Evolutionary conservation across 2,113 vertebrate species (phyloP).

Genomic region (Seriola quinqueradiata): DNA sequence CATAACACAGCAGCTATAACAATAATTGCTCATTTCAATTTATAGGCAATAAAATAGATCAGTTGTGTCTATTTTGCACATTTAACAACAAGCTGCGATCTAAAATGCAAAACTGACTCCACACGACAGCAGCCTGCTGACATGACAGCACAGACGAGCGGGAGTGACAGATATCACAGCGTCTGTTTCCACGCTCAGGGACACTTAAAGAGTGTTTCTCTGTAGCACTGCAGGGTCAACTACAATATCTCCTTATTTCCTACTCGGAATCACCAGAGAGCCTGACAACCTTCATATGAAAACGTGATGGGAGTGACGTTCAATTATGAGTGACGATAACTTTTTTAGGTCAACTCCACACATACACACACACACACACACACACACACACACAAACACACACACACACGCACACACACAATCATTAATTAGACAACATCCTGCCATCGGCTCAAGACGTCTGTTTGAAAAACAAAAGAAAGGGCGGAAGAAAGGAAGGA

Average conservation of each 20-base stretch:
- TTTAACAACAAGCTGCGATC: background rate
- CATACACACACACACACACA: conserved; percentile 20
- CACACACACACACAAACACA: conserved; percentile 12
- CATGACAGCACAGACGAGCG: background rate
- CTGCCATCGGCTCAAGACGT: conserved; percentile 61
- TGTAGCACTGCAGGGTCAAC: conserved; percentile 50
- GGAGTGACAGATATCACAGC: conserved; percentile 28
- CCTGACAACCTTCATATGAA: conserved; percentile 62
- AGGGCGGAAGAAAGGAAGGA: conserved; percentile 53
- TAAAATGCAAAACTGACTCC: background rate
- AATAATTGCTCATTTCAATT: too few species aligned
- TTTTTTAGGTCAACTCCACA: conserved; percentile 69
- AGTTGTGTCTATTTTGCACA: too few species aligned
- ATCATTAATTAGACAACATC: conserved; percentile 77
- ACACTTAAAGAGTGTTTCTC: conserved; percentile 26
- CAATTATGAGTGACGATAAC: conserved; percentile 52
- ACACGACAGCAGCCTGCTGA: background rate
- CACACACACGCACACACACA: conserved; percentile 22
- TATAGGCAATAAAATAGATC: too few species aligned
- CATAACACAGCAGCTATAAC: too few species aligned
- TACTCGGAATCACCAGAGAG: conserved; percentile 22
- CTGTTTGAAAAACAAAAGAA: conserved; percentile 68
- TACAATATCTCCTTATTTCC: conserved; percentile 45
- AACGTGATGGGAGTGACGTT: conserved; percentile 59
- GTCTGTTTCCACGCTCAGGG: conserved; percentile 7